Percentiles rank a stretch among this genome's conserved stretches.
phyloP scores from a whole-genome alignment of 2,113 vertebrate genomes.

The Phaethornis superciliosus region DNA sequence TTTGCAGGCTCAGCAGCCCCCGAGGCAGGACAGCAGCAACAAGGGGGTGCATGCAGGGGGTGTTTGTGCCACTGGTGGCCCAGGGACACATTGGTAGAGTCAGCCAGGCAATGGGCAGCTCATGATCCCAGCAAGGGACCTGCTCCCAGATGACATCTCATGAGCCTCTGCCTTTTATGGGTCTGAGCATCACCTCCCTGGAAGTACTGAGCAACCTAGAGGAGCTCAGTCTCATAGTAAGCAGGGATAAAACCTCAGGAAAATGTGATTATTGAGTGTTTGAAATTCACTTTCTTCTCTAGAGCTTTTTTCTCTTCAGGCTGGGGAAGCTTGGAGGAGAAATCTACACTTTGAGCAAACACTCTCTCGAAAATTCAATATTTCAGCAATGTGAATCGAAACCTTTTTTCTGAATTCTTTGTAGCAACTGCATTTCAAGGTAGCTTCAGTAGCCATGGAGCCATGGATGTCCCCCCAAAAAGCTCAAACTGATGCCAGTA shows the following conservation, averaged over 20 bases:
- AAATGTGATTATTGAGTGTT: background rate
- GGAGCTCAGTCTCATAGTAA: background rate
- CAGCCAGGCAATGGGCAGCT: background rate
- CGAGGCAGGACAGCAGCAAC: background rate
- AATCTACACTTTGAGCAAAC: background rate
- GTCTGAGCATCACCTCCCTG: background rate
- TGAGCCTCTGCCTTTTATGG: accelerated
- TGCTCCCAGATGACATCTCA: background rate
- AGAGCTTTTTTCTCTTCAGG: background rate
- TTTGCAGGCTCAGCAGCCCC: background rate
- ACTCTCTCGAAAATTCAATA: background rate
- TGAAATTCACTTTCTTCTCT: background rate
- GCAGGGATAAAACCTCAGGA: background rate
- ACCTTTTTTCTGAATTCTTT: background rate
- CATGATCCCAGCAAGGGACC: accelerated
- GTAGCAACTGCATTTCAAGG: background rate
- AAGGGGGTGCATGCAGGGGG: accelerated
- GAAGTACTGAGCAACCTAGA: background rate
- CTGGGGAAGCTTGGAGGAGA: background rate
- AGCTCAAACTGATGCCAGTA: background rate
- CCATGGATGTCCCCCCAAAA: background rate
- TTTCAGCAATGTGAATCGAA: background rate
- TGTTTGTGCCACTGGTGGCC: background rate
- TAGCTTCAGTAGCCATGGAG: background rate
- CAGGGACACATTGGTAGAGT: accelerated